Evolutionary conservation across 2,797 vertebrate genomes (phyloP).

Genomic region (Rallus crepitans): DNA sequence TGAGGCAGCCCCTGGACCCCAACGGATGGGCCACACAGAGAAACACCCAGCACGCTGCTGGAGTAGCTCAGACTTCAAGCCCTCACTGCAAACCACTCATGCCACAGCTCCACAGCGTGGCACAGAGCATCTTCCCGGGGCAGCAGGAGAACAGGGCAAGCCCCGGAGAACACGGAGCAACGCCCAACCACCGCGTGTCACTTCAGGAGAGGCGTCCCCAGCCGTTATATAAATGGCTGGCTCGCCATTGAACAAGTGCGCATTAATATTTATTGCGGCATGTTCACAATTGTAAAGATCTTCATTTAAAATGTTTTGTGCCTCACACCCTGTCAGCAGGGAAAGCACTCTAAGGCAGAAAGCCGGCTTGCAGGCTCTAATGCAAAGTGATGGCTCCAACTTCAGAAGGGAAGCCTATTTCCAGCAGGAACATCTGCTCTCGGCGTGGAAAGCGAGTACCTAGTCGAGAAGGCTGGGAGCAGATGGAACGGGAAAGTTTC

Average conservation of each 20-base stretch:
- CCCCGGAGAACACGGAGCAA: background rate
- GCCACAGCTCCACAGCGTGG: fast-evolving
- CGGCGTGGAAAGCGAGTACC: background rate
- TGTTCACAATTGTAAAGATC: conserved; percentile 72
- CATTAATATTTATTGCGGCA: conserved; percentile 77
- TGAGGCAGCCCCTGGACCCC: no score
- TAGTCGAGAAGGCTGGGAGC: conserved; percentile 36
- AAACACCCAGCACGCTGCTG: fast-evolving
- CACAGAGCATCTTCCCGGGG: fast-evolving
- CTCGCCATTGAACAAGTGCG: conserved; percentile 54
- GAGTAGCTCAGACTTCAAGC: background rate
- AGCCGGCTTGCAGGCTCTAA: conserved; percentile 73
- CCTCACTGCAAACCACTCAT: background rate
- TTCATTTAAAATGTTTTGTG: conserved; percentile 76
- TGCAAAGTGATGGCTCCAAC: conserved; percentile 71
- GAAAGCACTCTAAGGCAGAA: conserved; percentile 71
- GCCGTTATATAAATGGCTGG: conserved; percentile 51
- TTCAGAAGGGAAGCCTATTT: conserved; percentile 75
- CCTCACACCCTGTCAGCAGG: conserved; percentile 72
- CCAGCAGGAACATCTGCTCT: conserved; percentile 78
- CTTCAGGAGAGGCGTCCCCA: conserved; percentile 50
- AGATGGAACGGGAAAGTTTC: conserved; percentile 68
- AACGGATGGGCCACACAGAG: fast-evolving
- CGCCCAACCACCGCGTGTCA: background rate
- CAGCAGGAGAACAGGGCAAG: background rate